Evolutionary conservation across 2,888 invertebrate species (phyloP), one percentile per base, ranked within the genome.

Genomic region (Leptinotarsa juncta): DNA sequence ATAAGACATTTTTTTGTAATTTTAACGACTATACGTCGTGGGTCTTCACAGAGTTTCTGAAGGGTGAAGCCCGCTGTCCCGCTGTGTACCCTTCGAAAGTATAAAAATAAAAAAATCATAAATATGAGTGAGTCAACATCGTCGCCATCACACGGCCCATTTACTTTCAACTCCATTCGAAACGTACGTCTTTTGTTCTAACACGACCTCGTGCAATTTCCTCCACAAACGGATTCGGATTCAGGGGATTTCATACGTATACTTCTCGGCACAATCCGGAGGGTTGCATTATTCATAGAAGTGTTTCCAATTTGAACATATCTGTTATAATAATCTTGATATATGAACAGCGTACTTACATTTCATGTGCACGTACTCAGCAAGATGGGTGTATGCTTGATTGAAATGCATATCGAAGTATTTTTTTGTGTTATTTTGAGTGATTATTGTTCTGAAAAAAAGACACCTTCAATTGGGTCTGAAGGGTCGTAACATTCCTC

Each of bases 61-160:
- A 71, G 73, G 76, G 76, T 67, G 68, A 68, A 72, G 53, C 72
- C 42, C 50, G 57, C 55, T 65, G 65, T 68, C 76, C 72, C 60
- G 76, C 71, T 70, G 76, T 23, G 72, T 57, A 23, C 57, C 73
- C 67, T 73, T 68, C 65, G 16, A 76, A 73, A 76, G 66, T 69
- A 70, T 32, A 32, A 32, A 32, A 32, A 32, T 32, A 7, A 32
- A 76, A 86, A 85, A 86, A 85, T 84, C 83, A 85, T 85, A 86
- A 86, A 86, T 86, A 87, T 88, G 87, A 87, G 85, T 88, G 87
- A 87, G 85, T 87, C 87, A 60, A 87, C 87, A 86, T 78, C 82
- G 85, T 85, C 87, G 86, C 87, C 86, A 87, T 87, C 86, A 86
- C 86, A 87, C 87, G 88, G 85, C 83, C 87, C 87, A 88, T 87